phyloP scores from a whole-genome alignment of 2,888 invertebrate species.

The Coenonympha arcania region DNA sequence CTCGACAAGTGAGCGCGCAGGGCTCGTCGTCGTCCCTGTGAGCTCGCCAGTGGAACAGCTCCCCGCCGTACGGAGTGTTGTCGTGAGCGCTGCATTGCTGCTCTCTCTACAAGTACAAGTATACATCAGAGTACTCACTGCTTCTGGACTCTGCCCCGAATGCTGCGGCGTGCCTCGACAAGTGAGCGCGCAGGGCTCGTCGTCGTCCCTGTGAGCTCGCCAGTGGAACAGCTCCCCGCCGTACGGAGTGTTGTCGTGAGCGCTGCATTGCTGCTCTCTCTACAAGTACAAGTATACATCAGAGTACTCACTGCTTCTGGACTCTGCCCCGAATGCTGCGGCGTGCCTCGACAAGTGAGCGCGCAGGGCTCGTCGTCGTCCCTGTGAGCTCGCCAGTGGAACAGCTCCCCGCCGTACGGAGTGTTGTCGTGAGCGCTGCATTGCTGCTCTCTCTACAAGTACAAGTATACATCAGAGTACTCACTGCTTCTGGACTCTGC shows the following conservation, averaged over 20 bases:
- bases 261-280: conserved; percentile 89
- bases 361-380: conserved; percentile 89
- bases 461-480: too few species aligned
- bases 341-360: conserved; percentile 82
- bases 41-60: conserved; percentile 86
- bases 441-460: too few species aligned
- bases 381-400: conserved; percentile 89
- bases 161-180: conserved; percentile 78
- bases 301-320: too few species aligned
- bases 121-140: too few species aligned
- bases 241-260: conserved; percentile 87
- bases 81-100: conserved; percentile 92
- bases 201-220: conserved; percentile 87
- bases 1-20: conserved; percentile 89
- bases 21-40: conserved; percentile 87
- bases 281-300: too few species aligned
- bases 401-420: conserved; percentile 81
- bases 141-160: conserved; percentile 55
- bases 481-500: conserved; percentile 48
- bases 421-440: too few species aligned
- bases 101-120: conserved; percentile 85
- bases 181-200: conserved; percentile 87
- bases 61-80: conserved; percentile 85
- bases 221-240: conserved; percentile 86
- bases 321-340: conserved; percentile 61